Conservation (phyloP, 2,888 invertebrate species). For the Lottia scabra region DNA sequence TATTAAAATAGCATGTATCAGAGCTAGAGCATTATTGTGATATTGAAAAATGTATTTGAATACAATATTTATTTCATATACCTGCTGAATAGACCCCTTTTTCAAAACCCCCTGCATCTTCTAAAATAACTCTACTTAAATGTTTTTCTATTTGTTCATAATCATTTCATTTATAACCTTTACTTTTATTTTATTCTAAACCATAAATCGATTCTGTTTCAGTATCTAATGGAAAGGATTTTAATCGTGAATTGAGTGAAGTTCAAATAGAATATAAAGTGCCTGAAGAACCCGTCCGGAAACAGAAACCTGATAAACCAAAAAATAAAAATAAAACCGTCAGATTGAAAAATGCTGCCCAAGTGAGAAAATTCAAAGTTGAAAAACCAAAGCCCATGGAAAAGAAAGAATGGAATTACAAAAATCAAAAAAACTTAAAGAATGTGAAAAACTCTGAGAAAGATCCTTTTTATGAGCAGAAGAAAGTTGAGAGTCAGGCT, state of each 20-base stretch:
- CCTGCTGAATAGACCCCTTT: too few species aligned
- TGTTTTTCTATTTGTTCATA: too few species aligned
- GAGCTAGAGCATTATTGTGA: too few species aligned
- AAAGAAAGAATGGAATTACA: conserved; percentile 57
- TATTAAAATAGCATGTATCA: too few species aligned
- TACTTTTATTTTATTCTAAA: too few species aligned
- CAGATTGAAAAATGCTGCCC: conserved; percentile 50
- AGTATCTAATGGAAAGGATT: not conserved
- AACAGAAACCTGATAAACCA: conserved; percentile 9
- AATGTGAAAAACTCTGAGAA: conserved; percentile 62
- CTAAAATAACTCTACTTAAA: too few species aligned
- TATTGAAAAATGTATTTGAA: too few species aligned
- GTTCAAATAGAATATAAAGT: conserved; percentile 50
- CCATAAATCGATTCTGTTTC: not conserved
- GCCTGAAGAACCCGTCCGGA: conserved; percentile 19
- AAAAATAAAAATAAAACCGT: conserved; percentile 46
- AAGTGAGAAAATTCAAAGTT: conserved; percentile 12
- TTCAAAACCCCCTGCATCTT: too few species aligned
- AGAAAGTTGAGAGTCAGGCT: conserved; percentile 44
- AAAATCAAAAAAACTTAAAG: conserved; percentile 42
- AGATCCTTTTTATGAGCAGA: conserved; percentile 59
- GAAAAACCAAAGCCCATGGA: conserved; percentile 33
- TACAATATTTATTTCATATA: too few species aligned
- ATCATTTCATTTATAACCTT: too few species aligned
- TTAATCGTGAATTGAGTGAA: conserved; percentile 41